Conservation (phyloP, 2,888 invertebrate genomes). For the Ormyrus rosae region DNA sequence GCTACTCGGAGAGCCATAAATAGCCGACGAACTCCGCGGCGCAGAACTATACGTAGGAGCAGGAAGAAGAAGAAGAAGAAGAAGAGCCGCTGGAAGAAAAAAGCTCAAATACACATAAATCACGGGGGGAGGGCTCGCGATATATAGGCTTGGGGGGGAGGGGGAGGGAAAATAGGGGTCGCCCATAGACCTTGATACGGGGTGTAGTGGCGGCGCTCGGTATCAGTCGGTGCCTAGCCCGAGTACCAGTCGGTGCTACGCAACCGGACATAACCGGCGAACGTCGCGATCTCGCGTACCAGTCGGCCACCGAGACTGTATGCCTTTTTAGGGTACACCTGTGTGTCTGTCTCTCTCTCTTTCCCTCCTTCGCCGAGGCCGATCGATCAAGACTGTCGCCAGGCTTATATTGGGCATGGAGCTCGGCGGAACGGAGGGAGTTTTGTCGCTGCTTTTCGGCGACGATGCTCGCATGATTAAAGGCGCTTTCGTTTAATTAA, state of each 20-base stretch:
- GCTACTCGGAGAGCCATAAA: background rate
- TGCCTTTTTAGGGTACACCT: too few species aligned
- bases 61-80: constrained; percentile 14
- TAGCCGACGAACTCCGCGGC: background rate
- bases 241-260: constrained; percentile 67
- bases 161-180: constrained; percentile 32
- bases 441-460: too few species aligned
- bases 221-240: constrained; percentile 58
- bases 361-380: too few species aligned
- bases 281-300: constrained; percentile 39
- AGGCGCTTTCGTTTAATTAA: too few species aligned
- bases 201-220: constrained; percentile 40
- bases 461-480: too few species aligned
- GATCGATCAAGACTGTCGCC: too few species aligned
- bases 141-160: constrained; percentile 6
- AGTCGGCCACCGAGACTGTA: background rate
- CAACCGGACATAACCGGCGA: constrained; percentile 58
- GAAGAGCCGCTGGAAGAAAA: background rate
- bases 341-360: too few species aligned
- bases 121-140: constrained; percentile 1
- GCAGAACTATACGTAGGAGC: background rate
- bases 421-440: too few species aligned
- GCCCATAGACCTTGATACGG: constrained; percentile 54
- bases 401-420: too few species aligned
- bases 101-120: constrained; percentile 17